These are phyloP conservation scores for Thalassophryne amazonica DNA, from an alignment of 2,797 vertebrate genomes.

Conservation along the genomic window DNA sequence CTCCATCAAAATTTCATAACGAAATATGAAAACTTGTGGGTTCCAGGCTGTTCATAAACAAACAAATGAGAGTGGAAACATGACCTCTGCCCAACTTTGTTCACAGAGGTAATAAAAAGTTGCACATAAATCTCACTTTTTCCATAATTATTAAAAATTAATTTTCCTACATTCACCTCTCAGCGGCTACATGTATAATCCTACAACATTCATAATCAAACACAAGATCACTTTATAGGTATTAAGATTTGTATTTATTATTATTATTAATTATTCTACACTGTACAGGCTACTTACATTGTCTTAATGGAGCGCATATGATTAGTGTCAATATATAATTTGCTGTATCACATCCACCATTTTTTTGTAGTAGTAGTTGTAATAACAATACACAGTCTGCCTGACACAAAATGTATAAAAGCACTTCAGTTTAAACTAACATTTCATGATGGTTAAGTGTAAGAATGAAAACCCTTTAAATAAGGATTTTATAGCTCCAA, in stretches of 20 bases:
- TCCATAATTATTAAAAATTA: no score
- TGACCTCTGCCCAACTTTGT: not conserved
- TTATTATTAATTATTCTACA: constrained; percentile 32
- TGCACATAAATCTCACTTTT: no score
- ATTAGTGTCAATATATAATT: constrained; percentile 26
- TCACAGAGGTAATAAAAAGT: no score
- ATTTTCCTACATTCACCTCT: not conserved
- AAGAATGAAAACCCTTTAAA: constrained; percentile 35
- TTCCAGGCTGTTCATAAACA: no score
- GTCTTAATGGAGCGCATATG: constrained; percentile 29
- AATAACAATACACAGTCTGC: no score
- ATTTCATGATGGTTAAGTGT: constrained; percentile 18
- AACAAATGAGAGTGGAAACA: no score
- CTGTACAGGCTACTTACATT: constrained; percentile 50
- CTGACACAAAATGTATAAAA: no score
- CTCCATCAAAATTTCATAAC: no score
- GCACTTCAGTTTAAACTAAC: constrained; percentile 39
- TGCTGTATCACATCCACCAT: constrained; percentile 22
- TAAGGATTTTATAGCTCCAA: constrained; percentile 8
- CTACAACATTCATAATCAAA: not conserved
- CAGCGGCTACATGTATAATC: no score
- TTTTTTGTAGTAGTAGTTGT: no score
- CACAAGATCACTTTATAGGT: constrained; percentile 4
- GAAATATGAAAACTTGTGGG: no score
- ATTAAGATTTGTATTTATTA: constrained; percentile 53